Conservation (phyloP, 2,888 invertebrate genomes). For the Hypselothyrea guttata region DNA sequence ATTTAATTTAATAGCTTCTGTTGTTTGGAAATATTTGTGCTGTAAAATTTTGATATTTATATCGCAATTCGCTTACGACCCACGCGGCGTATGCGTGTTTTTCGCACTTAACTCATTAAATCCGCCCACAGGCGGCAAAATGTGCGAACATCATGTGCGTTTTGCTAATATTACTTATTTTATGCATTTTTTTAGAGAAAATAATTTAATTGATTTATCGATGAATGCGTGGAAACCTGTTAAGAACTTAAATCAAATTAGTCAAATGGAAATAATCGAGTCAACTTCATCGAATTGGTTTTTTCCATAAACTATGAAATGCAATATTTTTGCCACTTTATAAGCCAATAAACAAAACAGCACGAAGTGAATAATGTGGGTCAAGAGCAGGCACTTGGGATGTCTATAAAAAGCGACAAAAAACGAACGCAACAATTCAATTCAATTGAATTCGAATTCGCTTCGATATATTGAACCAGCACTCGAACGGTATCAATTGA, state of each 20-base stretch:
- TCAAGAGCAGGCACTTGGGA: slow-evolving; percentile 28
- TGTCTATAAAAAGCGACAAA: slow-evolving; percentile 26
- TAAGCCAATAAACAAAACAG: slow-evolving; percentile 23
- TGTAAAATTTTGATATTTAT: slow-evolving; percentile 61
- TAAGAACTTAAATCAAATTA: slow-evolving; percentile 47
- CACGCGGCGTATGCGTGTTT: slow-evolving; percentile 60
- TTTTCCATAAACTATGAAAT: too few relatives aligned
- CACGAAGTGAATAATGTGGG: slow-evolving; percentile 23
- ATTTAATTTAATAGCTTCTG: slow-evolving; percentile 45
- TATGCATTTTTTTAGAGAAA: slow-evolving; percentile 20
- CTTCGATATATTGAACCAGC: slow-evolving; percentile 48
- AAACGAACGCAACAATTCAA: slow-evolving; percentile 17
- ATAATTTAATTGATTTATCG: slow-evolving; percentile 58
- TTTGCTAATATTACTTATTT: slow-evolving; percentile 30
- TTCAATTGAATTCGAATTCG: slow-evolving; percentile 20
- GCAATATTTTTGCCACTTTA: slow-evolving; percentile 30
- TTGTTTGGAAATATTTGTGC: slow-evolving; percentile 20
- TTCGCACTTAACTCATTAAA: slow-evolving; percentile 71
- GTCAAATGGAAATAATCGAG: slow-evolving; percentile 4
- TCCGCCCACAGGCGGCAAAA: slow-evolving; percentile 36
- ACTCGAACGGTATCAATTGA: slow-evolving; percentile 32
- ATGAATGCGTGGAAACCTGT: slow-evolving; percentile 31
- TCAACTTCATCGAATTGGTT: neutral
- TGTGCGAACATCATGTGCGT: slow-evolving; percentile 40
- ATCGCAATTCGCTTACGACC: slow-evolving; percentile 43